Base-by-base conservation (phyloP, 2,888 invertebrate genomes). In the Trimorus sp. region DNA sequence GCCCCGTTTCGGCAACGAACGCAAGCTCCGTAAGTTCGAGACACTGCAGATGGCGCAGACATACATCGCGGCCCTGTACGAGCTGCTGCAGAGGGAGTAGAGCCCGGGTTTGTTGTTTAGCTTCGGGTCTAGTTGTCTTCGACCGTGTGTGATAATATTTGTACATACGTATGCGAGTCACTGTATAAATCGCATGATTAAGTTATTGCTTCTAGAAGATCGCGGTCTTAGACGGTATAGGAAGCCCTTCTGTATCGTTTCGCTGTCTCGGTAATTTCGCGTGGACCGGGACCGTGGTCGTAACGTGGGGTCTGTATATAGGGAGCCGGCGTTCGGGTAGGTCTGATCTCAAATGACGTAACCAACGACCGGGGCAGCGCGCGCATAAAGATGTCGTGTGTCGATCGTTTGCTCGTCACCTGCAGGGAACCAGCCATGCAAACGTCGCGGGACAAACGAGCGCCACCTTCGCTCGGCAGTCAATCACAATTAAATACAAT, bases 1-100 rank as follows among this genome's bases (percentile, higher is more conserved):
- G 26, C 96, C 96, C 0, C 94, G 94, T 2, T 91, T 95, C 68
- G 95, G 95, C 5, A 94, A 94, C 66, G 95, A 96, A 87, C 94
- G 95, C 87, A 95, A 95, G 89, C 92, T 96, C 45, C 95, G 95
- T 85, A 96, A 96, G 91, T 96, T 94, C 89, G 96, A 96, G 90
- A 96, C 96, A 0, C 91, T 96, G 42, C 96, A 96, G 92, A 96
- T 96, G 96, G 96, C 96, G 0, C 96, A 96, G 88, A 95, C 94
- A 7, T 96, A 96, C 88, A 96, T 96, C 73, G 91, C 93, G 6
- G 95, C 96, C 0, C 91, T 96, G 11, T 93, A 94, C 89, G 95
- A 96, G 16, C 80, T 80, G 6, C 62, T 81, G 60, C 81, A 81
- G 37, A 60, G 81, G 36, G 76, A 81, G 26, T 81, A 65, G 36